These are phyloP conservation scores for Psittacara wagleri DNA, from an alignment of 2,113 vertebrate genomes.

Conservation along the genomic window DNA sequence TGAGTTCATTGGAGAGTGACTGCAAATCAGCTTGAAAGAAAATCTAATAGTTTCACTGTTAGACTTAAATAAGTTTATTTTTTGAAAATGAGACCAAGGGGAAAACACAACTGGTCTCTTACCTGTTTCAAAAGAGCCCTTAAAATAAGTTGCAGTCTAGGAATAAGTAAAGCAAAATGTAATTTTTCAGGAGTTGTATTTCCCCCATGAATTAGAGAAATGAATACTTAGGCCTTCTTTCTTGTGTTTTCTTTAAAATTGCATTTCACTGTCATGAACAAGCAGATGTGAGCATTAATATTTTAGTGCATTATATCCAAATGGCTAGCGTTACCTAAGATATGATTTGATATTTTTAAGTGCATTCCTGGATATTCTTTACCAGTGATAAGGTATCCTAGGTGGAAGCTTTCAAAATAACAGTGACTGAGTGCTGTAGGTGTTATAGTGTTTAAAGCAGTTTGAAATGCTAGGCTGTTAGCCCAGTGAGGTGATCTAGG, in stretches of 20 bases:
- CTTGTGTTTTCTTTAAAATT: not conserved
- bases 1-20: not conserved
- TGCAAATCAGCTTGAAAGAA: not conserved
- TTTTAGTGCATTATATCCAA: not conserved
- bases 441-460: not conserved
- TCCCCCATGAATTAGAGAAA: not conserved
- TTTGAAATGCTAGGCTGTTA: not conserved
- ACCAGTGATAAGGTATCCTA: not conserved
- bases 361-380: not conserved
- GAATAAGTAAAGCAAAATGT: not conserved
- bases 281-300: not conserved
- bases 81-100: not conserved
- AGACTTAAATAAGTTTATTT: not conserved
- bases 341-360: not conserved
- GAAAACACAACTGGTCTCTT: not conserved
- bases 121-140: not conserved
- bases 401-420: not conserved
- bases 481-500: not conserved
- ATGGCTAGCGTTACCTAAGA: not conserved
- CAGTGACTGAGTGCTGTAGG: not conserved
- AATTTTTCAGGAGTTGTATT: not conserved
- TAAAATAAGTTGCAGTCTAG: not conserved
- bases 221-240: not conserved
- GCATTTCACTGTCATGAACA: rapidly evolving
- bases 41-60: not conserved